Evolutionary conservation across 2,888 invertebrate genomes (phyloP).

Genomic region (Pammene fasciana): DNA sequence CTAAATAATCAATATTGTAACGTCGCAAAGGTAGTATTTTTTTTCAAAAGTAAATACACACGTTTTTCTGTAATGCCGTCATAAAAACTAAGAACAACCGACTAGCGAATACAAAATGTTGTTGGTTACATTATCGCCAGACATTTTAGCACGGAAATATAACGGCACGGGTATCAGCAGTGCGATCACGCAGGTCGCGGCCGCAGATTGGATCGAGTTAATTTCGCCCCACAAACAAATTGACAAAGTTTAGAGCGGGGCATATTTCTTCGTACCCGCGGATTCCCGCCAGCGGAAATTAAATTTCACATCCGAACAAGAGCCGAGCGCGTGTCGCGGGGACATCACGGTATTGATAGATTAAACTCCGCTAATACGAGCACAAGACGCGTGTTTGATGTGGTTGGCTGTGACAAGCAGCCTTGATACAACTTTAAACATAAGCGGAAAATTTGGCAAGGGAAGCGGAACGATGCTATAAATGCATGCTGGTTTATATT

Average conservation of each 20-base stretch:
- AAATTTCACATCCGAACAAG: constrained; percentile 84
- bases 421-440: constrained; percentile 15
- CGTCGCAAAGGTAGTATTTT: no score
- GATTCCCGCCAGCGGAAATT: constrained; percentile 82
- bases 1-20: no score
- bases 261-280: constrained; percentile 78
- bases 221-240: constrained; percentile 84
- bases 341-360: constrained; percentile 60
- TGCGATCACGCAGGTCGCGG: constrained; percentile 72
- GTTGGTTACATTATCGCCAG: constrained; percentile 19
- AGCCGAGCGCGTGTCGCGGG: constrained; percentile 71
- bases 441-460: constrained; percentile 15
- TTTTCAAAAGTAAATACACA: neutral
- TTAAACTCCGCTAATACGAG: constrained; percentile 47
- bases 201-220: constrained; percentile 83
- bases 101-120: constrained; percentile 6
- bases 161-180: constrained; percentile 59
- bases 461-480: constrained; percentile 14
- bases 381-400: constrained; percentile 35
- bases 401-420: constrained; percentile 23
- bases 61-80: neutral
- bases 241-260: constrained; percentile 83
- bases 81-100: neutral
- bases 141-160: constrained; percentile 62
- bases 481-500: constrained; percentile 26